Evolutionary conservation across 2,797 vertebrate genomes (phyloP), one percentile per base, ranked within the genome.

Genomic region (Triplophysa bombifrons): DNA sequence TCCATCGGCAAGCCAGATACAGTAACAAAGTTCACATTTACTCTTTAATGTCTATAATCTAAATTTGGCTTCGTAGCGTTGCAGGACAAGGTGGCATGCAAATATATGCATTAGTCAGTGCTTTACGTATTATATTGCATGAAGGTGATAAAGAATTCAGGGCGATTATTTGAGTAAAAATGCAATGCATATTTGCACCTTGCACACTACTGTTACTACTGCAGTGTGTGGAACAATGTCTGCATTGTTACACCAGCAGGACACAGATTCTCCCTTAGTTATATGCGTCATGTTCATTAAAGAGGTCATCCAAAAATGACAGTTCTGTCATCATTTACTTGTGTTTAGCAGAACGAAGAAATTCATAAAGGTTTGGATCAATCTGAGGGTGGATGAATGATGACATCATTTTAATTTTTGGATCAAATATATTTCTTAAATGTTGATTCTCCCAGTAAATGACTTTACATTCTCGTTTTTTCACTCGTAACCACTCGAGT

Each of bases 1-100:
- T 87, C 55, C 77, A 74, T 30, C 20, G 27, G 11, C 64, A 65
- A 38, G 48, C 63, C 66, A 68, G 78, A 61, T 34, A 27, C 58
- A 65, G 65, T 17, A 10, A 66, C 72, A n/a, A 25, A 20, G 2
- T 71, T 51, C 22, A 51, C 25, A 55, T 63, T 50, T 27, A 44
- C 20, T 19, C n/a, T 22, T 76, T 64, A 44, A 63, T 17, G 41
- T 27, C 11, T 72, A 11, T 22, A 61, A 38, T 38, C 1, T 4
- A 1, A 22, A 12, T 77, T 50, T 30, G 22, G 22, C 2, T 22
- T 27, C 0, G 27, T 34, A 64, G 10, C 13, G 34, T 41, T 65
- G 38, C 34, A 41, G 19, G 12, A 25, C 63, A 5, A 8, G 10
- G 6, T 38, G 25, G 5, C 25, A 8, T 27, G 27, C 6, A 30